A percentile compares a stretch with the other conserved stretches of the same genome.
These are phyloP conservation scores for Pseudocheirus occidentalis DNA, from an alignment of 2,797 vertebrate genomes.

Conservation along the genomic window DNA sequence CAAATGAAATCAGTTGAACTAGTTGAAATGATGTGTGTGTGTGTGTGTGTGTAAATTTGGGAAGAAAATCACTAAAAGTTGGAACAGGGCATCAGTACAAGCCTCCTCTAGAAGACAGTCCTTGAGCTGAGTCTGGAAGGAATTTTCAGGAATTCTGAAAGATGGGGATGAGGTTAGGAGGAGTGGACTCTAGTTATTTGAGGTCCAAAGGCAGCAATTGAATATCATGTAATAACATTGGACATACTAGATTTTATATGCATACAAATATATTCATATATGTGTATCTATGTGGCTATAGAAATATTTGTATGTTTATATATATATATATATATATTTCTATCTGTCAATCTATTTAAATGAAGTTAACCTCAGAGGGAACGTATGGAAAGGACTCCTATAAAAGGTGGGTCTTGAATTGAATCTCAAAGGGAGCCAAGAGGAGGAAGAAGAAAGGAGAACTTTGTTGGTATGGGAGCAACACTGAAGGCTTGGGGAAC, in stretches of 20 bases:
- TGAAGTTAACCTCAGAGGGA: background rate
- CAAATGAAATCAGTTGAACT: no score
- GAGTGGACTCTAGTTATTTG: background rate
- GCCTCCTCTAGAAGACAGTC: background rate
- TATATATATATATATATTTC: no score
- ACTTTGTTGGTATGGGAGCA: background rate
- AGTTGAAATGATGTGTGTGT: background rate
- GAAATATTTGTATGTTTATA: no score
- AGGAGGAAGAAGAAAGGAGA: background rate
- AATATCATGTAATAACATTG: background rate
- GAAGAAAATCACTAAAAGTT: background rate
- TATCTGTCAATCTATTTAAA: no score
- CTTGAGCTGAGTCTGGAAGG: background rate
- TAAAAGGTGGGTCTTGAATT: background rate
- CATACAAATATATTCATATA: background rate
- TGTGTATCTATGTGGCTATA: background rate
- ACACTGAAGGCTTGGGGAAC: background rate
- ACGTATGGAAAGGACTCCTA: background rate
- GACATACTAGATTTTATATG: background rate
- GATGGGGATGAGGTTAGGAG: background rate
- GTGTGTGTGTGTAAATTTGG: no score
- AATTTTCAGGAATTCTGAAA: background rate
- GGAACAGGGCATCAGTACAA: background rate
- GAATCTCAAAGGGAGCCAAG: background rate
- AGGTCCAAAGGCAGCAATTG: background rate